phyloP scores from a whole-genome alignment of 2,113 vertebrate genomes.

The Cervus canadensis region DNA sequence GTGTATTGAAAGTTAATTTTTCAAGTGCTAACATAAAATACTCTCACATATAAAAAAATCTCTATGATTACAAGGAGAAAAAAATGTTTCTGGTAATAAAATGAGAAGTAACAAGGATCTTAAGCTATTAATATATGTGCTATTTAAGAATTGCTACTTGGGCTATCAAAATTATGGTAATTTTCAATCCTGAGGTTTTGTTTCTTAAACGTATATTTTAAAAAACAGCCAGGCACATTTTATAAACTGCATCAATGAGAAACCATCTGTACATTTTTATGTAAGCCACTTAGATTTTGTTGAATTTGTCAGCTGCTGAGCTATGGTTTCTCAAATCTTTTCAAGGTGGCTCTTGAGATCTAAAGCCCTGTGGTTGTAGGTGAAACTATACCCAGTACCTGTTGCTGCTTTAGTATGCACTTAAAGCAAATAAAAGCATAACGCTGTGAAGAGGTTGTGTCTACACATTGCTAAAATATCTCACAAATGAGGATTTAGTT shows the following conservation, averaged over 20 bases:
- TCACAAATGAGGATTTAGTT: neutral
- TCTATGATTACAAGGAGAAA: neutral
- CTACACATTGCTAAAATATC: neutral
- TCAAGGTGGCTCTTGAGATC: constrained; percentile 57
- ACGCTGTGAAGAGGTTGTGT: neutral
- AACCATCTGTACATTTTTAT: constrained; percentile 73
- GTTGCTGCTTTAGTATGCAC: neutral
- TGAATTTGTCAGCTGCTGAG: constrained; percentile 67
- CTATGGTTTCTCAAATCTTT: constrained; percentile 54
- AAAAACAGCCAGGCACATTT: constrained; percentile 69
- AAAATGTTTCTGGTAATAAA: neutral
- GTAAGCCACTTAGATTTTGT: constrained; percentile 63
- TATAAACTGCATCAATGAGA: constrained; percentile 65
- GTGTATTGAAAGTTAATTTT: constrained; percentile 43
- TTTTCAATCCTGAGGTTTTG: constrained; percentile 60
- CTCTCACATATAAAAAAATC: neutral
- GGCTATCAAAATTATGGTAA: constrained; percentile 55
- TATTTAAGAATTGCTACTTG: neutral
- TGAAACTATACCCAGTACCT: constrained; percentile 44
- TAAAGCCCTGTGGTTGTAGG: constrained; percentile 36
- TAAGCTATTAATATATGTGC: neutral
- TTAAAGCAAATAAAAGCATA: neutral
- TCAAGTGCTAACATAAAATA: constrained; percentile 41
- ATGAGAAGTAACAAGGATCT: neutral
- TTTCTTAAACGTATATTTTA: constrained; percentile 72